Conservation (phyloP, 2,888 invertebrate genomes). For the Odontomyia ornata region DNA sequence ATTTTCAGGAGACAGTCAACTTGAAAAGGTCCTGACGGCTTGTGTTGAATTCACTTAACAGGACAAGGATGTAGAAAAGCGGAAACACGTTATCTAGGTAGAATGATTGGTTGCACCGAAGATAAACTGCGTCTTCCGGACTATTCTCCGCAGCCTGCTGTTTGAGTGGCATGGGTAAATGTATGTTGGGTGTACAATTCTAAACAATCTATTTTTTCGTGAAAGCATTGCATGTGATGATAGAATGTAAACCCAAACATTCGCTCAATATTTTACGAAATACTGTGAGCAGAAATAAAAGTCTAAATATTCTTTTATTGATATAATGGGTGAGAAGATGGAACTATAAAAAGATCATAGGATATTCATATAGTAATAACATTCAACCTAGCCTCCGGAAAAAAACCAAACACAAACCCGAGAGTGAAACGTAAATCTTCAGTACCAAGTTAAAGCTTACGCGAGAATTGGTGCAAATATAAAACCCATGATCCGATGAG, state of each 20-base stretch:
- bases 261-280: slow-evolving; percentile 6
- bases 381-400: too few relatives aligned
- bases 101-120: slow-evolving; percentile 43
- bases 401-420: too few relatives aligned
- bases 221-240: not conserved
- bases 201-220: slow-evolving; percentile 28
- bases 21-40: slow-evolving; percentile 12
- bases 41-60: slow-evolving; percentile 18
- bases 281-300: too few relatives aligned
- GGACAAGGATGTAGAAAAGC: slow-evolving; percentile 28
- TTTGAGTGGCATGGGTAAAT: not conserved
- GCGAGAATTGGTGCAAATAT: too few relatives aligned
- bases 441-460: too few relatives aligned
- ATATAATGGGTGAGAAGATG: too few relatives aligned
- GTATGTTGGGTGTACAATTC: not conserved
- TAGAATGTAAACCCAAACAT: slow-evolving; percentile 10
- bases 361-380: too few relatives aligned
- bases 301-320: too few relatives aligned
- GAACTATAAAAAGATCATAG: too few relatives aligned
- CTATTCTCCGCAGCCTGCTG: slow-evolving; percentile 21
- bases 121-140: slow-evolving; percentile 43
- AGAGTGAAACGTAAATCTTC: too few relatives aligned
- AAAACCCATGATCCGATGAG: too few relatives aligned
- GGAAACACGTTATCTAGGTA: slow-evolving; percentile 43
- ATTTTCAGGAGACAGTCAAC: slow-evolving; percentile 26